A percentile compares a stretch with the other conserved stretches of the same genome.
Evolutionary conservation across 2,113 vertebrate genomes (phyloP).

Genomic region (Salvelinus sp.): DNA sequence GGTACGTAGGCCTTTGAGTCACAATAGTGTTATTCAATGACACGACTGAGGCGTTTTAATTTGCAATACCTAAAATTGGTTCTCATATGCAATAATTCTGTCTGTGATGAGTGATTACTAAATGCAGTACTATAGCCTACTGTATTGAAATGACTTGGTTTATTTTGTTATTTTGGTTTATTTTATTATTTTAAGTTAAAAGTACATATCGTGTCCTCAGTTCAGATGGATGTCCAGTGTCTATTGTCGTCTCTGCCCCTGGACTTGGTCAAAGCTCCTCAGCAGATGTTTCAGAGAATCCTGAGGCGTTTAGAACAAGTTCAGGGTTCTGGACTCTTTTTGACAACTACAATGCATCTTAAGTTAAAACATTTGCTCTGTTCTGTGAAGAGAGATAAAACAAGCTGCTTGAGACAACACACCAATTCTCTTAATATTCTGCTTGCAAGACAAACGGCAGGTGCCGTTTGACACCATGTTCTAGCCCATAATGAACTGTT

Average conservation of each 20-base stretch:
- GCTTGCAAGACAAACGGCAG: no score
- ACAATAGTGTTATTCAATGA: background rate
- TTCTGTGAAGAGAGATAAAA: no score
- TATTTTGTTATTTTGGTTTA: background rate
- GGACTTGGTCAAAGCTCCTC: constrained; percentile 79
- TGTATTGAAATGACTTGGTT: background rate
- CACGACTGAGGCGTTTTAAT: background rate
- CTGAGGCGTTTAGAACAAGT: constrained; percentile 79
- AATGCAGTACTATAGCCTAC: background rate
- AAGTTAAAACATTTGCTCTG: no score
- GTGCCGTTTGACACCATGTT: no score
- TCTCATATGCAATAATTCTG: background rate
- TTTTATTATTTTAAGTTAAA: background rate
- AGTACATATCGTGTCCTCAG: background rate
- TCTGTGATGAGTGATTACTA: background rate
- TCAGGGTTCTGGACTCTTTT: constrained; percentile 57
- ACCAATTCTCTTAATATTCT: no score
- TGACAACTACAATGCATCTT: no score
- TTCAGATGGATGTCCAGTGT: background rate
- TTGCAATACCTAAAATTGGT: background rate
- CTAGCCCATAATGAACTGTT: no score
- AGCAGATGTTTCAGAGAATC: constrained; percentile 48
- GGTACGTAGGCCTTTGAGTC: constrained; percentile 39
- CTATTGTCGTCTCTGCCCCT: constrained; percentile 48
- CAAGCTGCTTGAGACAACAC: no score